phyloP scores from a whole-genome alignment of 2,113 vertebrate species.

The Aspidoscelis tigris region DNA sequence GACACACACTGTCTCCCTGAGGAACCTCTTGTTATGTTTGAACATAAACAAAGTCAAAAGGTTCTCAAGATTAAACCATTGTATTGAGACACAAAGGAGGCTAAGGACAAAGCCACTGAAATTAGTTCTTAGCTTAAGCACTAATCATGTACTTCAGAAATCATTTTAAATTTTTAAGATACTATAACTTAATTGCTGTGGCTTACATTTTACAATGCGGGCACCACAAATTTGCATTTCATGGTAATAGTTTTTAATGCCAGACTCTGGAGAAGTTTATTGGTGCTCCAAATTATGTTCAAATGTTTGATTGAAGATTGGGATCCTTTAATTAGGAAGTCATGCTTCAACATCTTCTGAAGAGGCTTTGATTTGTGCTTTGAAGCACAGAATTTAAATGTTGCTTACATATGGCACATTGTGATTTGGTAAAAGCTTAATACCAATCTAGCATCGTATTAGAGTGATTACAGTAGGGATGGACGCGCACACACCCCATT shows the following conservation, averaged over 20 bases:
- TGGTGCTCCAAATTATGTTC: slow-evolving; percentile 5
- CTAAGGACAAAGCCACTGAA: too few species aligned
- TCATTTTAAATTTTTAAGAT: too few species aligned
- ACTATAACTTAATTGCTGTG: neutral
- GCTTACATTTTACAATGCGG: neutral
- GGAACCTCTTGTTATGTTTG: too few species aligned
- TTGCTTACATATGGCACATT: slow-evolving; percentile 48
- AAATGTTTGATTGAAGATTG: slow-evolving; percentile 20
- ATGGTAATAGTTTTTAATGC: neutral
- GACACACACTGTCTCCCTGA: too few species aligned
- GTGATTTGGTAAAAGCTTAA: slow-evolving; percentile 50
- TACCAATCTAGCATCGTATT: slow-evolving; percentile 37
- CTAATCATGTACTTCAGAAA: neutral
- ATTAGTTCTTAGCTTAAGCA: neutral
- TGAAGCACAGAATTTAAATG: slow-evolving; percentile 49
- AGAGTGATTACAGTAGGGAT: neutral
- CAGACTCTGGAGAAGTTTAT: neutral
- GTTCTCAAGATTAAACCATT: too few species aligned
- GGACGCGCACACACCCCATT: too few species aligned
- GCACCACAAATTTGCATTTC: neutral
- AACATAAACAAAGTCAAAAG: too few species aligned
- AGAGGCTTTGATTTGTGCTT: slow-evolving; percentile 42
- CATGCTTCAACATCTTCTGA: slow-evolving; percentile 30
- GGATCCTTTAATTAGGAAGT: slow-evolving; percentile 37
- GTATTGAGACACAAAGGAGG: too few species aligned